Conservation (phyloP, 2,113 vertebrate species). For the Delphinapterus leucas region DNA sequence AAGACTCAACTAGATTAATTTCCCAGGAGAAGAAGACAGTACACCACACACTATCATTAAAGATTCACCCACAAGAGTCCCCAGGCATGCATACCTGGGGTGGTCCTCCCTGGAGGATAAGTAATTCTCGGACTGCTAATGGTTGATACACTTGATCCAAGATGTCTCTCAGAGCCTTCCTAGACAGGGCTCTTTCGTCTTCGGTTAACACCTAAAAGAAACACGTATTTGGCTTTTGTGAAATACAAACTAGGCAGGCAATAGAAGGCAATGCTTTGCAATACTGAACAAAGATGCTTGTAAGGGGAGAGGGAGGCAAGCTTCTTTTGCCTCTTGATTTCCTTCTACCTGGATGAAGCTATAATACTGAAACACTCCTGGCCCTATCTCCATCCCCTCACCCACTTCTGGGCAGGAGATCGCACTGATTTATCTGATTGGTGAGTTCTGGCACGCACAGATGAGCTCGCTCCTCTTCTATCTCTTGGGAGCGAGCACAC, state of each 20-base stretch:
- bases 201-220: conserved; percentile 82
- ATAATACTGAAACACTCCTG: background rate
- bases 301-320: background rate
- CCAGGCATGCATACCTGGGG: conserved; percentile 85
- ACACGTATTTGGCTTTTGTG: background rate
- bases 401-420: background rate
- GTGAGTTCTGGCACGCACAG: background rate
- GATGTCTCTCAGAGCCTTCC: conserved; percentile 81
- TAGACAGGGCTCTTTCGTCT: conserved; percentile 83
- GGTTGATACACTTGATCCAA: conserved; percentile 93
- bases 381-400: background rate
- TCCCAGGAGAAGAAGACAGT: background rate
- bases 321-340: background rate
- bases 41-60: background rate
- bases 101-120: conserved; percentile 91
- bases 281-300: background rate
- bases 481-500: background rate
- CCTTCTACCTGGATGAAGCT: background rate
- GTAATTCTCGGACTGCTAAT: conserved; percentile 90
- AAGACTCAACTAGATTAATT: background rate
- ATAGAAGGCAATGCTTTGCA: background rate
- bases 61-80: background rate
- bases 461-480: background rate
- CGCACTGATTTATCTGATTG: background rate
- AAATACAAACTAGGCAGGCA: background rate